Evolutionary conservation across 2,113 vertebrate species (phyloP).

Genomic region (Platysternon megacephalum): DNA sequence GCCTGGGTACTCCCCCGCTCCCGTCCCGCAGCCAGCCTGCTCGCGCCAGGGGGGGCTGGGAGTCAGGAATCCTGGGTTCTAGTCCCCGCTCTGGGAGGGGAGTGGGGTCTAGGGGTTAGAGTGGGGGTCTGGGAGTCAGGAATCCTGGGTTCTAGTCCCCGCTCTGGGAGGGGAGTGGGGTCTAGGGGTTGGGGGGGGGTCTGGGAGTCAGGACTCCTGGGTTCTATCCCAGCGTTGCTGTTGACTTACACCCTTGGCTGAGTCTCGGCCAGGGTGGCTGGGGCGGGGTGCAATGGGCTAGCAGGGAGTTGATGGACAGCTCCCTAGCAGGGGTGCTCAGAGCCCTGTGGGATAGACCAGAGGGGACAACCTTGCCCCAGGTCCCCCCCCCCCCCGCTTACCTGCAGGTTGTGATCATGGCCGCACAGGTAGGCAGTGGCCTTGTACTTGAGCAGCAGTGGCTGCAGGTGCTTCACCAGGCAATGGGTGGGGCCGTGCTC

Average conservation of each 20-base stretch:
- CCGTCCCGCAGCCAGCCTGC: too few species aligned
- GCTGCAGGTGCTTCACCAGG: constrained; percentile 80
- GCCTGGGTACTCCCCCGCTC: neutral
- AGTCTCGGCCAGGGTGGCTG: neutral
- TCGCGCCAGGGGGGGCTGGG: too few species aligned
- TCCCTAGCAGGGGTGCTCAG: neutral
- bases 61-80: too few species aligned
- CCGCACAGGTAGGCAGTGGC: constrained; percentile 90
- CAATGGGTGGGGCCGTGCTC: constrained; percentile 90
- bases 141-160: neutral
- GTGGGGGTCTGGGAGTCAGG: neutral
- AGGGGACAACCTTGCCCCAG: neutral
- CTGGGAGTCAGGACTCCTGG: neutral
- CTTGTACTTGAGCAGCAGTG: constrained; percentile 83
- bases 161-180: too few species aligned
- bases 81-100: too few species aligned
- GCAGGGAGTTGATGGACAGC: neutral
- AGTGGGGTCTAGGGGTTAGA: too few species aligned
- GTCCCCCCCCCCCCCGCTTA: constrained; percentile 27
- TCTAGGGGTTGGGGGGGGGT: too few species aligned
- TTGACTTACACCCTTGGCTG: too few species aligned
- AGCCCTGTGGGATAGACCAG: neutral
- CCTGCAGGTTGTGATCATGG: constrained; percentile 94
- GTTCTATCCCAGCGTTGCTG: neutral
- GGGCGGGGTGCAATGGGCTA: neutral